Evolutionary conservation across 2,113 vertebrate species (phyloP), one percentile per base, ranked within the genome.

Genomic region (Pangasianodon hypophthalmus): DNA sequence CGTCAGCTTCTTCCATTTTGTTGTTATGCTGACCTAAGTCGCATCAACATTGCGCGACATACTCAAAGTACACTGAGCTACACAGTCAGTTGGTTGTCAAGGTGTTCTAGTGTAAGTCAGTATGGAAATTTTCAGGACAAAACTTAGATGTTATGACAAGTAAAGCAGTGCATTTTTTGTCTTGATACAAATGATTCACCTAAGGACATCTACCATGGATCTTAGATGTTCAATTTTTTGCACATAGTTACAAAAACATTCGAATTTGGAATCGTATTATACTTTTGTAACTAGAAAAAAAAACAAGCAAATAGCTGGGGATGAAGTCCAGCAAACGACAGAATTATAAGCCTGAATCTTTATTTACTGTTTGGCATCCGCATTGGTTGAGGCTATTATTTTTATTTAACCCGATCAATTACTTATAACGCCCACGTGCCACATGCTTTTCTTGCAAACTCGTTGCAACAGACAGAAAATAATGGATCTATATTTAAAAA

Each of bases 341-440:
- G 19, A 67, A 67, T 67, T 64, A 62, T 4, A 60, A 29, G 24
- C n/a, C 24, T 29, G 6, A 67, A 67, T 10, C 21, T 84, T 16
- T 48, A 50, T 67, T 26, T 62, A 84, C 77, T 85, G 92, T 93
- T 94, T 93, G 91, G 93, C 92, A 92, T 90, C 87, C 84, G 73
- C 79, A 87, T 91, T 92, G 50, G 62, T 50, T 85, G 84, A 94
- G 94, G 94, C 93, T 93, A 84, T 86, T 85, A 81, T 64, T 69
- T 60, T 69, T 85, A 90, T 75, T 83, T 75, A 52, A 10, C 52
- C 41, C 1, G 2, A 60, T 67, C 46, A 88, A 67, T 77, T 29
- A 58, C 5, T 26, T 71, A 2, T 41, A 67, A n/a, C 19, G 26
- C 58, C 7, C 84, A 84, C 6, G 2, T 60, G 10, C 26, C 19